Conservation (phyloP, 2,113 vertebrate genomes). For the Leuciscus idus region DNA sequence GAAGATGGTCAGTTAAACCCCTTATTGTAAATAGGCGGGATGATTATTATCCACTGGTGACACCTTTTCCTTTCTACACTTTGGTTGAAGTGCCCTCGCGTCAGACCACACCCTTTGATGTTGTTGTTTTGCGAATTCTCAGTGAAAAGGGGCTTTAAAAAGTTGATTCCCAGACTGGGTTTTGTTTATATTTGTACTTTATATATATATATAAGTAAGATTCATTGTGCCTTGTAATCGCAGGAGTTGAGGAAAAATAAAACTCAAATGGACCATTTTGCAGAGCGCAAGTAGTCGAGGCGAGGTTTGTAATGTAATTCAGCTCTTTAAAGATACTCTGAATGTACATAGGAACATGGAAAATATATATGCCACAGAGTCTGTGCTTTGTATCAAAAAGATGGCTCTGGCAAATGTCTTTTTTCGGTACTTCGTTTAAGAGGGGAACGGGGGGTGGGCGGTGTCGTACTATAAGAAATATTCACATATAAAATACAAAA, state of each 20-base stretch:
- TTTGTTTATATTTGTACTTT: slow-evolving; percentile 91
- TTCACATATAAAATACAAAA: slow-evolving; percentile 74
- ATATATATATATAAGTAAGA: slow-evolving; percentile 91
- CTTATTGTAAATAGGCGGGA: slow-evolving; percentile 36
- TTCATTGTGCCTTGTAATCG: slow-evolving; percentile 99
- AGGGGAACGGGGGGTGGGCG: slow-evolving; percentile 28
- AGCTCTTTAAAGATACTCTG: slow-evolving; percentile 89
- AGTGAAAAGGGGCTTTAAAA: slow-evolving; percentile 47
- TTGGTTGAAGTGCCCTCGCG: slow-evolving; percentile 49
- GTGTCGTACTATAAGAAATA: slow-evolving; percentile 68
- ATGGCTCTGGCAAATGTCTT: slow-evolving; percentile 91
- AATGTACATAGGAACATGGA: slow-evolving; percentile 98
- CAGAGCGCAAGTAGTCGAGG: slow-evolving; percentile 58
- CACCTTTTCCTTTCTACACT: slow-evolving; percentile 36
- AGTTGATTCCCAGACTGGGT: slow-evolving; percentile 71
- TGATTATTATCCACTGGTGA: slow-evolving; percentile 39
- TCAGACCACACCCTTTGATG: slow-evolving; percentile 35
- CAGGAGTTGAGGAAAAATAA: slow-evolving; percentile 55
- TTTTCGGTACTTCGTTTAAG: slow-evolving; percentile 76
- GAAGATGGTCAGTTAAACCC: slow-evolving; percentile 41
- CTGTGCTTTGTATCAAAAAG: slow-evolving; percentile 97
- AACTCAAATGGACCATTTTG: slow-evolving; percentile 67
- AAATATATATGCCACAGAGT: slow-evolving; percentile 99
- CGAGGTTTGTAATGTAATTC: slow-evolving; percentile 85
- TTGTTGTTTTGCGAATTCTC: slow-evolving; percentile 45